These are phyloP conservation scores for Schrankia costaestrigalis DNA, from an alignment of 2,888 invertebrate species.

Conservation along the genomic window DNA sequence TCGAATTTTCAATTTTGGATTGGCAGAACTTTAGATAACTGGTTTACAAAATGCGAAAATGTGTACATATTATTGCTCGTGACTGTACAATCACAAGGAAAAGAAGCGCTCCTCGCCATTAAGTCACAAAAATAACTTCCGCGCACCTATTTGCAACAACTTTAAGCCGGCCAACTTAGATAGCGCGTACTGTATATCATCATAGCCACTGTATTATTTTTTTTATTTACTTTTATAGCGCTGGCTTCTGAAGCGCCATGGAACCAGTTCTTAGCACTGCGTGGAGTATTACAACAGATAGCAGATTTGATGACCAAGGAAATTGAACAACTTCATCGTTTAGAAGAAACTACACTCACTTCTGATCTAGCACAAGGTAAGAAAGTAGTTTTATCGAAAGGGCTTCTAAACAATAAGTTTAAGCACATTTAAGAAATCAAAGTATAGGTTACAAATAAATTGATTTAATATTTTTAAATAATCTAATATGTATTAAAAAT, in stretches of 20 bases:
- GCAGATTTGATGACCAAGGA: conserved; percentile 93
- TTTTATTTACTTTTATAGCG: conserved; percentile 38
- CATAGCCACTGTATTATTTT: background rate
- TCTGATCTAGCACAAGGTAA: conserved; percentile 94
- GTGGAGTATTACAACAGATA: conserved; percentile 91
- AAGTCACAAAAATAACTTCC: background rate
- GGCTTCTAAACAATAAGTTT: too few species aligned
- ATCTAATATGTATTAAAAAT: too few species aligned
- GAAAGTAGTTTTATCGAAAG: background rate
- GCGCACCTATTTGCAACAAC: too few species aligned
- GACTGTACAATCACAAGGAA: too few species aligned
- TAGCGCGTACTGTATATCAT: background rate
- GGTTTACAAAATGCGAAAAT: too few species aligned
- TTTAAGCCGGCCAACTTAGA: background rate
- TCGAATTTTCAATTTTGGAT: too few species aligned
- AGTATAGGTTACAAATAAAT: too few species aligned
- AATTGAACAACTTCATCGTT: conserved; percentile 91
- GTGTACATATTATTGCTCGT: too few species aligned
- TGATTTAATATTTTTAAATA: too few species aligned
- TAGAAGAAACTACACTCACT: conserved; percentile 95
- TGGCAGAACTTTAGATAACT: too few species aligned
- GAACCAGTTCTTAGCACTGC: conserved; percentile 95
- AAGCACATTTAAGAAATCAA: too few species aligned
- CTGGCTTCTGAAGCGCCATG: conserved; percentile 93
- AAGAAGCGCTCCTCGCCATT: too few species aligned